Conservation (phyloP, 2,888 invertebrate genomes). For the Nemotelus nigrinus region DNA sequence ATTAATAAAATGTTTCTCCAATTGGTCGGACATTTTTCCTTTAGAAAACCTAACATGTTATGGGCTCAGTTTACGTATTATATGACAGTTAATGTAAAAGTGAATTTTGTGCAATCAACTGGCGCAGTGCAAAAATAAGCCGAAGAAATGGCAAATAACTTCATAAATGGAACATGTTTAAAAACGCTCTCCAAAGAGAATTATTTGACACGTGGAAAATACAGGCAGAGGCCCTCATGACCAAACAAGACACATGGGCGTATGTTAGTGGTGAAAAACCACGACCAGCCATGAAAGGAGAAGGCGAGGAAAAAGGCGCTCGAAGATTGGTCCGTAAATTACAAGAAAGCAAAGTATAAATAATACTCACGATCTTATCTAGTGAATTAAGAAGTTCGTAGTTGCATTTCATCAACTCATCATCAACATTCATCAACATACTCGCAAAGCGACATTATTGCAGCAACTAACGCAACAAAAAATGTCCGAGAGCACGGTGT, state of each 20-base stretch:
- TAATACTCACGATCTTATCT: constrained; percentile 7
- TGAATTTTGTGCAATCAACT: too few species aligned
- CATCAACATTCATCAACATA: too few species aligned
- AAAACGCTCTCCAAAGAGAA: neutral
- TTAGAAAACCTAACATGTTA: too few species aligned
- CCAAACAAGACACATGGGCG: constrained; percentile 23
- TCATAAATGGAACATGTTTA: neutral
- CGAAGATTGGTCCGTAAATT: constrained; percentile 8
- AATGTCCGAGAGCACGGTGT: constrained; percentile 56
- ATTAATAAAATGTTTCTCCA: too few species aligned
- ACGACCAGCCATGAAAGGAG: neutral
- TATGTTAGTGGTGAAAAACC: constrained; percentile 11
- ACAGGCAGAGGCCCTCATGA: constrained; percentile 9
- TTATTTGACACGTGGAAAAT: constrained; percentile 36
- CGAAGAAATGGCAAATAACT: too few species aligned
- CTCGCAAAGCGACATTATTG: constrained; percentile 59
- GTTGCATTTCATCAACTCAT: constrained; percentile 53
- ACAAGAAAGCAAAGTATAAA: constrained; percentile 20
- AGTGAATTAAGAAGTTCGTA: constrained; percentile 56
- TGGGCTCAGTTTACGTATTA: too few species aligned
- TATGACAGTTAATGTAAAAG: too few species aligned
- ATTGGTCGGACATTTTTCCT: too few species aligned
- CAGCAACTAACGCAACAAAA: constrained; percentile 57
- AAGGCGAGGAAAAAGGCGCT: neutral
- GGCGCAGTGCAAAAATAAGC: too few species aligned